These are phyloP conservation scores for Tridacna gigas DNA, from an alignment of 2,888 invertebrate species.

Conservation along the genomic window DNA sequence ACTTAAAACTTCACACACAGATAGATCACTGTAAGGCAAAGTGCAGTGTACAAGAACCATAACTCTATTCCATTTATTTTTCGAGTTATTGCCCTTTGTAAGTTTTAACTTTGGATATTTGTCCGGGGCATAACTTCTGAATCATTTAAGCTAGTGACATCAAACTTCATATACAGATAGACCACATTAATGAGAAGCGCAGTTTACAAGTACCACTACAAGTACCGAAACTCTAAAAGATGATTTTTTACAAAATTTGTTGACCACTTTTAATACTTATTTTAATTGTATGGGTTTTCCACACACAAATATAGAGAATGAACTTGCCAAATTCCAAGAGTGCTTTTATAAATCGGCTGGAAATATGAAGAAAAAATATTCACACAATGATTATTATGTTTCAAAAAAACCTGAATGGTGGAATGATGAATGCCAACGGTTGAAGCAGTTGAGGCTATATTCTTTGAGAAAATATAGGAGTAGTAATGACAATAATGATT, in stretches of 20 bases:
- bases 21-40: too few relatives aligned
- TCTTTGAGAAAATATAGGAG: constrained; percentile 2
- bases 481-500: background rate
- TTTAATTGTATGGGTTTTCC: background rate
- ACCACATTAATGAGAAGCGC: too few relatives aligned
- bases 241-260: constrained; percentile 9
- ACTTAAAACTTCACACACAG: too few relatives aligned
- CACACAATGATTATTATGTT: background rate
- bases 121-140: too few relatives aligned
- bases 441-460: background rate
- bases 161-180: background rate
- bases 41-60: too few relatives aligned
- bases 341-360: background rate
- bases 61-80: too few relatives aligned
- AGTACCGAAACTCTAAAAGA: background rate
- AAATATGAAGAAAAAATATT: background rate
- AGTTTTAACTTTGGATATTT: too few relatives aligned
- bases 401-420: constrained; percentile 2
- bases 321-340: background rate
- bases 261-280: too few relatives aligned
- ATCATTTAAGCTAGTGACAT: too few relatives aligned
- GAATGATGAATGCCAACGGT: constrained; percentile 5
- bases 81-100: too few relatives aligned
- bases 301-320: background rate
- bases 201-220: too few relatives aligned